Evolutionary conservation across 2,113 vertebrate genomes (phyloP).

Genomic region (Lophura nycthemera): DNA sequence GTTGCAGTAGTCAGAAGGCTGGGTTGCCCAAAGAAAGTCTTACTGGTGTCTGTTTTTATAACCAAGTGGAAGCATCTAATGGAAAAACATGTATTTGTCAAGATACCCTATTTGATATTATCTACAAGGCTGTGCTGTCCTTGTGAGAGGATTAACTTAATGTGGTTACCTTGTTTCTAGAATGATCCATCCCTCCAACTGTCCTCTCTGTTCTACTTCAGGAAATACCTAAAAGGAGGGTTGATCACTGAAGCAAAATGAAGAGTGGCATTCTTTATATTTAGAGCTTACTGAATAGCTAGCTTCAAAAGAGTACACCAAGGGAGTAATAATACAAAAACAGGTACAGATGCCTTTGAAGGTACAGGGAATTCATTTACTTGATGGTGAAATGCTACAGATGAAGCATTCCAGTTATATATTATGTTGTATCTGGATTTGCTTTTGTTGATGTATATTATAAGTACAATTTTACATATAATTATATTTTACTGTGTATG

Average conservation of each 20-base stretch:
- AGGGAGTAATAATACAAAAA: not conserved
- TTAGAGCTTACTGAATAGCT: not conserved
- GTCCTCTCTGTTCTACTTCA: not conserved
- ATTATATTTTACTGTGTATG: not conserved
- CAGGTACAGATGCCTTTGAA: not conserved
- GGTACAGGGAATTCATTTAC: not conserved
- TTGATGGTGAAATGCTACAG: not conserved
- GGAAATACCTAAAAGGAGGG: not conserved
- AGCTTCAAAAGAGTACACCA: not conserved
- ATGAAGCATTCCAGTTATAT: not conserved
- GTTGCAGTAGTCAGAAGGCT: not conserved
- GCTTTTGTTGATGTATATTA: not conserved
- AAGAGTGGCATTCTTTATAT: not conserved
- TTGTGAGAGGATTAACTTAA: not conserved
- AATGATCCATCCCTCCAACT: not conserved
- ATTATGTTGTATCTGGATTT: not conserved
- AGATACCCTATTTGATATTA: not conserved
- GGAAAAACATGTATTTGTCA: not conserved
- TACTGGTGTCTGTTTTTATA: not conserved
- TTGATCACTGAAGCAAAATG: not conserved
- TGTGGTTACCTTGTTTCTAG: not conserved
- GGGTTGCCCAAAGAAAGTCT: not conserved
- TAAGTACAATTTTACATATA: not conserved
- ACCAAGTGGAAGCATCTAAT: not conserved
- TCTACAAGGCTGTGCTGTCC: not conserved